Evolutionary conservation across 2,113 vertebrate genomes (phyloP), one percentile per base, ranked within the genome.

Genomic region (Chaetodon auriga): DNA sequence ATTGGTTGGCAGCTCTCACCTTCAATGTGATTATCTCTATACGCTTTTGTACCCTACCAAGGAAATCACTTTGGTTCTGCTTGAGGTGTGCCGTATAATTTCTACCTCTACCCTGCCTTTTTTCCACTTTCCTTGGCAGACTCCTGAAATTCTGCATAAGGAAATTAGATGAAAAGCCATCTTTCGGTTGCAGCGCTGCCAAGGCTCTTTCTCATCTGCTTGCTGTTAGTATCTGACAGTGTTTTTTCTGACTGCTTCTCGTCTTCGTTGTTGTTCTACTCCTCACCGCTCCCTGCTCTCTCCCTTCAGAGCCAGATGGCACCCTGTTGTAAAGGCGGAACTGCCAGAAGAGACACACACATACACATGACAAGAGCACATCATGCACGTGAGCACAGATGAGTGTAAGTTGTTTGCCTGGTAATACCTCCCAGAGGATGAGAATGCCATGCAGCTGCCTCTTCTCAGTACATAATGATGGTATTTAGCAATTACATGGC

Each of bases 31-130:
- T 83, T 71, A 51, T 73, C 54, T 51, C 35, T 49, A 6, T 0
- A 13, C 1, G 25, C 73, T 14, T 69, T 73, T 68, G 38, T 51
- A 75, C 51, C 83, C 11, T 12, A 36, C 61, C 46, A 25, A 77
- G 45, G 14, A 68, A 81, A 89, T 81, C 74, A 10, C 63, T 62
- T 80, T 49, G 21, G 71, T 65, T 66, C 30, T 54, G 60, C 62
- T 81, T 15, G 14, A 57, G 35, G 15, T 71, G 46, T 65, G 60
- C 18, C 3, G 2, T 51, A 53, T 65, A 49, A 49, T 70, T 73
- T 41, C 57, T 48, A 18, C 41, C 11, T 54, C 60, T 61, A 10
- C 21, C 18, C 25, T 57, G 15, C 19, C 21, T n/a, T 45, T 23
- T 38, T n/a, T 0, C 5, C 30, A 13, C 38, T 60, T 72, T 66